phyloP scores from a whole-genome alignment of 2,113 vertebrate species.

The Myanophis thanlyinensis region DNA sequence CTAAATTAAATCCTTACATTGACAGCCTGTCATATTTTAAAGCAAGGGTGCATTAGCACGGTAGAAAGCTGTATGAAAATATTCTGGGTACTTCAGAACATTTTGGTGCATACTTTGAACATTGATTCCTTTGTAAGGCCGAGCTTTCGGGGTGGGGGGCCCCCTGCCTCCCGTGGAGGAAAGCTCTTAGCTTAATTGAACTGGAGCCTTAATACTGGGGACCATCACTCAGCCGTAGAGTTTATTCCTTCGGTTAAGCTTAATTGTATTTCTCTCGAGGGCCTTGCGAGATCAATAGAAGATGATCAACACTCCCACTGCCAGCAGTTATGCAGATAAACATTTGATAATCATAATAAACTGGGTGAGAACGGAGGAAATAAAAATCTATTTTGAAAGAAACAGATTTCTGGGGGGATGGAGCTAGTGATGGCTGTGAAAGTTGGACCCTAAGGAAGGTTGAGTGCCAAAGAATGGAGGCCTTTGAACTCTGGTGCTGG shows the following conservation, averaged over 20 bases:
- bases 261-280: conserved; percentile 62
- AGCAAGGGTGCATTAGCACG: not conserved
- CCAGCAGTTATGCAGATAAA: conserved; percentile 20
- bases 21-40: not conserved
- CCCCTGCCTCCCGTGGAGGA: conserved; percentile 12
- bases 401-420: not conserved
- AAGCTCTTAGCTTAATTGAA: conserved; percentile 76
- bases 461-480: too few relatives aligned
- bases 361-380: conserved; percentile 9
- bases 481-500: too few relatives aligned
- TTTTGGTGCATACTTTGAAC: conserved; percentile 23
- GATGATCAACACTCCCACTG: not conserved
- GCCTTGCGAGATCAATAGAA: conserved; percentile 55
- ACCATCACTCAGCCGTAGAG: conserved; percentile 60
- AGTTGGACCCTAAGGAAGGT: too few relatives aligned
- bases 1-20: conserved; percentile 10
- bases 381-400: conserved; percentile 8
- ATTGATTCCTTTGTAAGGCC: conserved; percentile 7
- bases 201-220: conserved; percentile 56
- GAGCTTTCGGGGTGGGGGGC: conserved; percentile 28
- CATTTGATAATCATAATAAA: conserved; percentile 20
- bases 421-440: too few relatives aligned
- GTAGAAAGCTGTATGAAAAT: conserved; percentile 21
- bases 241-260: conserved; percentile 51
- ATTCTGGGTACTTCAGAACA: not conserved